A percentile compares a stretch with the other conserved stretches of the same genome.
These are phyloP conservation scores for Protophormia terraenovae DNA, from an alignment of 2,888 invertebrate species.

Conservation along the genomic window DNA sequence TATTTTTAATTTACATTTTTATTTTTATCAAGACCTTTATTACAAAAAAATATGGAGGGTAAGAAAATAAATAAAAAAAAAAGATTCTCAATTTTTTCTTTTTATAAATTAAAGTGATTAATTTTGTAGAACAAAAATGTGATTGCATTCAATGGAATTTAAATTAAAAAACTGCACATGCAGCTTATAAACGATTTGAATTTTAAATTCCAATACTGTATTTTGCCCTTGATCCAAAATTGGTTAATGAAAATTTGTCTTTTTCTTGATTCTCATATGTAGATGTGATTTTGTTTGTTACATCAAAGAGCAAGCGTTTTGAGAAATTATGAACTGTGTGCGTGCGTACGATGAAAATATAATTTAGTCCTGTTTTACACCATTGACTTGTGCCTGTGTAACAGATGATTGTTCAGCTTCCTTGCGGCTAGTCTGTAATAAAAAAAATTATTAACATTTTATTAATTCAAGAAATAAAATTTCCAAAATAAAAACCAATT, in stretches of 20 bases:
- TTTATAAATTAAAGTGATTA: neutral
- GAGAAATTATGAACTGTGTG: neutral
- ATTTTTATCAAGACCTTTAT: constrained; percentile 47
- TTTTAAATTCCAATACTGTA: neutral
- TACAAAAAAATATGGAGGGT: constrained; percentile 34
- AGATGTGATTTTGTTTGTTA: too few relatives aligned
- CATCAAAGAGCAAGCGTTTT: neutral
- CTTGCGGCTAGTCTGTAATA: constrained; percentile 84
- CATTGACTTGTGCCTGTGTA: constrained; percentile 84
- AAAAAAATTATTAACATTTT: too few relatives aligned
- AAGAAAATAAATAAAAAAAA: neutral
- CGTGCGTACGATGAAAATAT: neutral
- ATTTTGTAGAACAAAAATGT: constrained; percentile 27
- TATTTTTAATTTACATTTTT: neutral
- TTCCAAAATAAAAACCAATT: too few relatives aligned
- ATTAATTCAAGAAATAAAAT: too few relatives aligned
- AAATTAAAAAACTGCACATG: neutral
- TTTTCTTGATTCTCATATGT: neutral
- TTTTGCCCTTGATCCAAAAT: neutral
- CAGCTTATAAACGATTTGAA: neutral
- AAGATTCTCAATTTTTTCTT: neutral
- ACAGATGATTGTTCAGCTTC: constrained; percentile 82
- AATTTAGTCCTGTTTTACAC: constrained; percentile 84
- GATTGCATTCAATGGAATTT: neutral
- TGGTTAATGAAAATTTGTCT: constrained; percentile 40